Conservation (phyloP, 1,140 invertebrate genomes). For the Stratiolaelaps scimitus region DNA sequence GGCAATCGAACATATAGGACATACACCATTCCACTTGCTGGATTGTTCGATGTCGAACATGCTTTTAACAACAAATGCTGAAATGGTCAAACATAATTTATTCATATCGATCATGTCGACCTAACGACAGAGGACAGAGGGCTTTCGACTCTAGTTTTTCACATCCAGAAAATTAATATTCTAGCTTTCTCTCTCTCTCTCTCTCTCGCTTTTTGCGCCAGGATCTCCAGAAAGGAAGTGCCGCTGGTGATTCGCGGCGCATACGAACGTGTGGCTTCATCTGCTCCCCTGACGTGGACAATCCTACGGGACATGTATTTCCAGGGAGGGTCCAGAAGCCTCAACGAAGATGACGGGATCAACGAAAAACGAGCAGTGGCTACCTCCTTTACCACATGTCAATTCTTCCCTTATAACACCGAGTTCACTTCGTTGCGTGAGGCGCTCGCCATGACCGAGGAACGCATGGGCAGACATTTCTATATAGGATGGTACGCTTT, state of each 20-base stretch:
- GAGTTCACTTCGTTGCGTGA: conserved; percentile 61
- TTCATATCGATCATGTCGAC: too few species aligned
- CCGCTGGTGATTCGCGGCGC: conserved; percentile 35
- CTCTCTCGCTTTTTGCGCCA: too few species aligned
- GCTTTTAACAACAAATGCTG: too few species aligned
- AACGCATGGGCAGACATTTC: conserved; percentile 57
- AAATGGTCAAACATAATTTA: too few species aligned
- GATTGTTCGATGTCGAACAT: too few species aligned
- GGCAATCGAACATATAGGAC: too few species aligned
- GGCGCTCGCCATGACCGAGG: conserved; percentile 54
- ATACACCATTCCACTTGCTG: too few species aligned
- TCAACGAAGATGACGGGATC: not conserved
- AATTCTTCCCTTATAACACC: conserved; percentile 83
- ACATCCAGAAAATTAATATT: too few species aligned
- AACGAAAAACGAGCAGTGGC: conserved; percentile 30
- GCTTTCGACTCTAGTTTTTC: too few species aligned
- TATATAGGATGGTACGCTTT: conserved; percentile 74
- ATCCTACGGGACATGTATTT: conserved; percentile 41
- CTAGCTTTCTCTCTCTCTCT: too few species aligned
- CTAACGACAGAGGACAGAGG: too few species aligned
- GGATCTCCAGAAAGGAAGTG: conserved; percentile 31
- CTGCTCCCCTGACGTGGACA: conserved; percentile 39
- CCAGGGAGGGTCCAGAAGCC: conserved; percentile 32
- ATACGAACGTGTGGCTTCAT: conserved; percentile 39
- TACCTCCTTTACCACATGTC: conserved; percentile 47